phyloP scores from a whole-genome alignment of 2,888 invertebrate species.

The Atethmia centrago region DNA sequence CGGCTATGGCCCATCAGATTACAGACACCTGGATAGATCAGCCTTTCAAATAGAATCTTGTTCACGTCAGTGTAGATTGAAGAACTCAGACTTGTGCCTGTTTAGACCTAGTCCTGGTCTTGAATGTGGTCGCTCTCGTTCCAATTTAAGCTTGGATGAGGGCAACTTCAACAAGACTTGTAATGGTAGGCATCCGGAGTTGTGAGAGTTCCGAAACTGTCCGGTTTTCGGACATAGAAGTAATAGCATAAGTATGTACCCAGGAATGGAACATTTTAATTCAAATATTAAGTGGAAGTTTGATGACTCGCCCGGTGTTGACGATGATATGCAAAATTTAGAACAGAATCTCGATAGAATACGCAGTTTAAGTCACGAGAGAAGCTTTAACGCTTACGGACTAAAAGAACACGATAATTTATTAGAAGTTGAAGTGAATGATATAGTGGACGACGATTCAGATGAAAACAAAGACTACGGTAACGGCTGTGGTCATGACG shows the following conservation, averaged over 20 bases:
- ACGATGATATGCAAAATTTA: conserved; percentile 84
- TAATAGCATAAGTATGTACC: conserved; percentile 88
- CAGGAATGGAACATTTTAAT: conserved; percentile 88
- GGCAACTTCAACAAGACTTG: conserved; percentile 87
- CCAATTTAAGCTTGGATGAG: conserved; percentile 88
- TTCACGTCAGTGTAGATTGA: conserved; percentile 86
- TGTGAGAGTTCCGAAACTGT: conserved; percentile 90
- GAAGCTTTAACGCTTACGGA: conserved; percentile 81
- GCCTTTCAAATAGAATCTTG: conserved; percentile 89
- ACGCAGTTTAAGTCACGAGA: conserved; percentile 87
- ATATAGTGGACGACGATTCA: conserved; percentile 80
- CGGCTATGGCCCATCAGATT: conserved; percentile 84
- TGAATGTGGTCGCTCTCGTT: conserved; percentile 87
- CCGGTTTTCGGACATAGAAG: conserved; percentile 90
- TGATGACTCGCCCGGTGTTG: conserved; percentile 81
- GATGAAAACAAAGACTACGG: conserved; percentile 84
- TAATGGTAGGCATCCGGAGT: conserved; percentile 88
- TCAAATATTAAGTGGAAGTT: conserved; percentile 89
- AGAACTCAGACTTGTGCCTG: conserved; percentile 87
- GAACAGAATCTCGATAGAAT: conserved; percentile 89
- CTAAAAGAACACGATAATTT: conserved; percentile 84
- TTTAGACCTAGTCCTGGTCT: conserved; percentile 84
- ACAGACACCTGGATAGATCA: conserved; percentile 85
- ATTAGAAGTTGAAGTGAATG: conserved; percentile 87
- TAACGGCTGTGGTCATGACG: conserved; percentile 78